Evolutionary conservation across 2,113 vertebrate genomes (phyloP), one percentile per base, ranked within the genome.

Genomic region (Lathamus discolor): DNA sequence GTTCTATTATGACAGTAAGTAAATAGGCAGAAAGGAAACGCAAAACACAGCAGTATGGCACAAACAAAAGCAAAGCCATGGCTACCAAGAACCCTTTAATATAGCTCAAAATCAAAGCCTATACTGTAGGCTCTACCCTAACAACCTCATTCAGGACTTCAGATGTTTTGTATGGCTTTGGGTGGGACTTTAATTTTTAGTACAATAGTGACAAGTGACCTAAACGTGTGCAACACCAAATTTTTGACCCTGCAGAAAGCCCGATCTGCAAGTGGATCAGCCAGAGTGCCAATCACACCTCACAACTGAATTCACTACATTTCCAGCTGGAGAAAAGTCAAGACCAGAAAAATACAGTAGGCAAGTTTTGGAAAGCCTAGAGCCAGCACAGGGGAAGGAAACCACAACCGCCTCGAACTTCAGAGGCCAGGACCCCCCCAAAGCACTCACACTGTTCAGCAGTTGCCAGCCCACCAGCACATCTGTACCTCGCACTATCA

Each of bases 361-460:
- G 54, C 7, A 7, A 68, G 57, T 15, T 44, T 57, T 37, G 5
- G 24, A 70, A 76, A 70, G 54, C 52, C 70, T 41, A n/a, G 12
- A 83, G 33, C 33, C 35, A 55, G 11, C 16, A 7, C 11, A 61
- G 72, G 44, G 43, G 31, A 80, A 86, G 41, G 59, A 76, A 88
- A 48, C 1, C 0, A 44, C 2, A 7, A 62, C 3, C 1, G 2
- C 9, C 25, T 22, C 44, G 41, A 83, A 48, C 28, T 83, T 63
- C 83, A 81, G 86, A 86, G 59, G 68, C 49, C 49, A 86, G 72
- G 86, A 95, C 85, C 57, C 4, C 4, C 68, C 72, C 14, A 48
- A 0, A 0, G 2, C 1, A 15, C 13, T 35, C 9, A 13, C 33
- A 2, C 6, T 2, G 16, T 1, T 68, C 11, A 17, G 82, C 74